Base-by-base conservation (phyloP, 30 jellyfish, hydroid and myxozoan genomes). In the Chrysaora quinquecirrha region DNA sequence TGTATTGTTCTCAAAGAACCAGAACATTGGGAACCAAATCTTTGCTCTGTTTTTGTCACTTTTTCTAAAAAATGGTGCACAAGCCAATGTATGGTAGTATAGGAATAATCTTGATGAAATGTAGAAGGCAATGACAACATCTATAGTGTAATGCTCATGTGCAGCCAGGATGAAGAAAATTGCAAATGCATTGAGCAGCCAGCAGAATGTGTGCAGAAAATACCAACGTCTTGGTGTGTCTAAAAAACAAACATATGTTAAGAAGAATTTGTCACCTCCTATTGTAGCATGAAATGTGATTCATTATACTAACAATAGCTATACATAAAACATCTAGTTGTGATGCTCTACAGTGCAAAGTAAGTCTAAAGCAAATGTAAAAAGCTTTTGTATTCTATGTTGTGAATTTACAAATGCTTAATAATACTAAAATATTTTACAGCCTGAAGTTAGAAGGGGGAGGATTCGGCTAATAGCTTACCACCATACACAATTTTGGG, bases 131-230 rank as follows among this genome's bases (percentile, higher is more conserved):
- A 90, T 87, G 35, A 94, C 88, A 4, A 94, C 99, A 86, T 94
- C 99, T 1, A 94, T 88, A 3, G 99, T 90, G 78, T 94, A 94
- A 50, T 94, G 99, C 72, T 94, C 99, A 63, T 94, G 99, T 3
- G 97, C 99, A 32, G 99, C 99, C 20, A 94, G 92, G 34, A 94
- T 88, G 82, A 94, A 89, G 83, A 94, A 88, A 10, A 93, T 75
- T 12, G 97, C 98, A 75, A 93, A 93, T 48, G 91, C 96, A 83
- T 88, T 87, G 0, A 93, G 73, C 30, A 93, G 90, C 97, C 98
- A 93, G 48, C 97, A 87, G 47, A 88, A 83, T 2, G 96, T 93
- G 46, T 93, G 98, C 9, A 93, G 70, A 56, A 83, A 73, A 34
- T 93, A 86, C 97, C 97, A 87, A 32, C 94, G 93, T 22, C 97